These are phyloP conservation scores for Chaenodraco wilsoni DNA, from an alignment of 2,797 vertebrate genomes.

Conservation along the genomic window DNA sequence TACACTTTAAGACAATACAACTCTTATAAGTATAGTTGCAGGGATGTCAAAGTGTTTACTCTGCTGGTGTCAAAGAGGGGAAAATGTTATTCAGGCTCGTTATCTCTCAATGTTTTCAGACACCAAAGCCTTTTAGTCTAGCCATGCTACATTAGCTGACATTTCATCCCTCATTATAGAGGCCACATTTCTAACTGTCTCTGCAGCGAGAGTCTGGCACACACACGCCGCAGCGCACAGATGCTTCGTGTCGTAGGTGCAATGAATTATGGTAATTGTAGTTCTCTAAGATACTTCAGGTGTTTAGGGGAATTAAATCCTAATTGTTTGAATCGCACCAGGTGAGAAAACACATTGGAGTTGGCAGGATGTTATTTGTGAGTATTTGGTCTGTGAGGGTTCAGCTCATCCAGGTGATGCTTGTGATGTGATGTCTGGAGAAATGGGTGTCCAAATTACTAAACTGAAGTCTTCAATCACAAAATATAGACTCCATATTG, in stretches of 20 bases:
- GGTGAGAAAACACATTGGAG: conserved; percentile 15
- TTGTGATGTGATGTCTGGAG: conserved; percentile 14
- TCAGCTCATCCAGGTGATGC: conserved; percentile 36
- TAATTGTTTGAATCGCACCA: conserved; percentile 20
- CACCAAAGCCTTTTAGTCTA: conserved; percentile 18
- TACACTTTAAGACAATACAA: conserved; percentile 26
- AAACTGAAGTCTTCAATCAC: conserved; percentile 17
- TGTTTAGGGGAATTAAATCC: conserved; percentile 22
- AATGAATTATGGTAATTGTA: conserved; percentile 26
- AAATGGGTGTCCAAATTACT: conserved; percentile 13
- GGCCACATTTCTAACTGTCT: conserved; percentile 19
- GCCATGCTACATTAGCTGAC: conserved; percentile 39
- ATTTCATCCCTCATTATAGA: conserved; percentile 35
- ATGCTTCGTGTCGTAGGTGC: conserved; percentile 24
- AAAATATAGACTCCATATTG: conserved; percentile 16
- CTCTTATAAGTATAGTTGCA: conserved; percentile 1
- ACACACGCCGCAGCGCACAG: background rate
- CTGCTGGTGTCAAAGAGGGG: conserved; percentile 16
- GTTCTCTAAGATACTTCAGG: conserved; percentile 9
- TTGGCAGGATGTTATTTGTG: conserved; percentile 22
- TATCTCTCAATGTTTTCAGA: conserved; percentile 22
- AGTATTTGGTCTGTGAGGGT: conserved; percentile 25
- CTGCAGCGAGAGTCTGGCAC: background rate
- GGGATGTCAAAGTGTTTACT: conserved; percentile 37
- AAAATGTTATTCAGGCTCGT: conserved; percentile 30